phyloP scores from a whole-genome alignment of 2,888 invertebrate genomes.

The Cepaea hortensis region DNA sequence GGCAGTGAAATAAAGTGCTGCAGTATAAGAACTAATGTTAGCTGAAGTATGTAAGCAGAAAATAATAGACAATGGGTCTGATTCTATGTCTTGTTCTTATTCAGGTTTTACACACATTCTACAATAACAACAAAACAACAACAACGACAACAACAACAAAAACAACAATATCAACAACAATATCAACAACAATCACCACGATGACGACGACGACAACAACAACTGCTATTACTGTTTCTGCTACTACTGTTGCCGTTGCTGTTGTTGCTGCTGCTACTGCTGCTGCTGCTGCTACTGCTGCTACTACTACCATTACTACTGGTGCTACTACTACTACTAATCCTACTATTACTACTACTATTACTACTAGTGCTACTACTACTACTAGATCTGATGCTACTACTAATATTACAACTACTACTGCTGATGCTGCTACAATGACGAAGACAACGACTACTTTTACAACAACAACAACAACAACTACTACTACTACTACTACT shows the following conservation, averaged over 20 bases:
- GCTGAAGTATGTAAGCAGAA: no score
- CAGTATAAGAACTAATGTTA: no score
- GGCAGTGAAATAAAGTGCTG: no score
- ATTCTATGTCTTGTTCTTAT: no score
- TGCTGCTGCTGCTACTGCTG: not conserved
- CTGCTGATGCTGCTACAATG: not conserved
- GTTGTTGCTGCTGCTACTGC: not conserved
- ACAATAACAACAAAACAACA: no score
- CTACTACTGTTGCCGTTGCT: no score
- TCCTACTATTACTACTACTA: not conserved
- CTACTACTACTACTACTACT: not conserved
- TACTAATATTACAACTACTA: not conserved
- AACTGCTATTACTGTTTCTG: not conserved
- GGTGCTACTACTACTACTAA: not conserved
- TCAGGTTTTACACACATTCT: no score
- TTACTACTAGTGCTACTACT: not conserved
- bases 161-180: not conserved
- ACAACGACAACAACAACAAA: not conserved
- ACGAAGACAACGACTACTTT: not conserved
- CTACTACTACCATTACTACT: not conserved
- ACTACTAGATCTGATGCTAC: not conserved
- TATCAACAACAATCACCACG: not conserved
- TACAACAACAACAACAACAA: not conserved
- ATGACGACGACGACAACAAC: not conserved
- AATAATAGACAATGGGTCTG: no score